Evolutionary conservation across 1,140 invertebrate genomes (phyloP), one percentile per base, ranked within the genome.

Genomic region (Cyclina sinensis): DNA sequence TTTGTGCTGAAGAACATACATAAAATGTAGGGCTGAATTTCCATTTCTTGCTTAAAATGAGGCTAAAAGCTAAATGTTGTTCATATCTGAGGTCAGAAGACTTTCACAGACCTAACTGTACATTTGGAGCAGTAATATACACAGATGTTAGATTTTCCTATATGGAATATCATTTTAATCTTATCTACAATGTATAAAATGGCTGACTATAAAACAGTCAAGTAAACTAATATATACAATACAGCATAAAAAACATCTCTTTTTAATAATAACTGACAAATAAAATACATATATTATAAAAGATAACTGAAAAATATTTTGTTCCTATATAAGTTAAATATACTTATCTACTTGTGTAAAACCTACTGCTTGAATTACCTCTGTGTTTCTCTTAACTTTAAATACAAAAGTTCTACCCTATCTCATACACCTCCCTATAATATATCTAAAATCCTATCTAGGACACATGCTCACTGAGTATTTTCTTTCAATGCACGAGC

Each of bases 401-500:
- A 43, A 62, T 62, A 27, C 27, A 27, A 1, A 27, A 62, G 0
- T 7, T 62, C 57, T 62, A 62, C 57, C 27, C 65, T 70, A 70
- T 35, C 65, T 11, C 65, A 70, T 35, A 37, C 32, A 70, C 35
- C 35, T 65, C 59, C 65, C 30, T 70, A 39, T 18, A 70, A 11
- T 37, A 43, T 57, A 18, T 57, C 54, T 24, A 57, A n/a, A 57
- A 57, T n/a, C 24, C 54, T 57, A 57, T 4, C 54, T 70, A 70
- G n/a, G 24, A 30, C 65, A 37, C 65, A 37, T 37, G 14, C 65
- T 37, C 18, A 39, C 65, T 70, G 65, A 70, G 65, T 70, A 70
- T 70, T 70, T 27, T 70, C 65, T 70, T 18, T 35, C 65, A 35
- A 70, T 70, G 65, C 65, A 70, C 65, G 65, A 70, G 65, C 65